Evolutionary conservation across 2,888 invertebrate genomes (phyloP).

Genomic region (Synanthedon tipuliformis): DNA sequence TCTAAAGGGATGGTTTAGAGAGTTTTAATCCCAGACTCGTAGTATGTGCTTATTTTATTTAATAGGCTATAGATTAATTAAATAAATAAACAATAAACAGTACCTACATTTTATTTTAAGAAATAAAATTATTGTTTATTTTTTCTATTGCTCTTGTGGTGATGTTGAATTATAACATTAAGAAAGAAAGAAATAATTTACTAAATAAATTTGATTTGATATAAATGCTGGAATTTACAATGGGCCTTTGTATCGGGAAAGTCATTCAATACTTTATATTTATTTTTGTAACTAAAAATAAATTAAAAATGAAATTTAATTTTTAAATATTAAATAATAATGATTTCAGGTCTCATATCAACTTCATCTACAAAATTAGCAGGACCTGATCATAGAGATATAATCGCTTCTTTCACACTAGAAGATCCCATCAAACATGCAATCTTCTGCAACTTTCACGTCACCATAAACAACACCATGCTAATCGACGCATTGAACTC

Average conservation of each 20-base stretch:
- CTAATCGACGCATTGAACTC: slow-evolving; percentile 62
- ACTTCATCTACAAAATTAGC: slow-evolving; percentile 60
- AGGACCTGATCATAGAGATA: slow-evolving; percentile 64
- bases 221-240: too few relatives aligned
- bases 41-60: not conserved
- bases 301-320: not conserved
- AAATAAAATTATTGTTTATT: too few relatives aligned
- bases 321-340: not conserved
- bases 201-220: too few relatives aligned
- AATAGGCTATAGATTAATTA: too few relatives aligned
- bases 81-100: too few relatives aligned
- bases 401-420: slow-evolving; percentile 81
- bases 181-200: too few relatives aligned
- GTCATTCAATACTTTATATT: too few relatives aligned
- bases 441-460: slow-evolving; percentile 75
- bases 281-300: too few relatives aligned
- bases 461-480: slow-evolving; percentile 66
- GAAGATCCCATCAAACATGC: slow-evolving; percentile 86
- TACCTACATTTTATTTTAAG: too few relatives aligned
- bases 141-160: too few relatives aligned
- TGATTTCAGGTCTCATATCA: slow-evolving; percentile 61
- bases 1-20: not conserved
- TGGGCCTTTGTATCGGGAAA: too few relatives aligned
- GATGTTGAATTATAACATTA: too few relatives aligned
- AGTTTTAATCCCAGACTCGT: not conserved